Base-by-base conservation (phyloP, 1,140 invertebrate genomes). In the Achroia grisella region DNA sequence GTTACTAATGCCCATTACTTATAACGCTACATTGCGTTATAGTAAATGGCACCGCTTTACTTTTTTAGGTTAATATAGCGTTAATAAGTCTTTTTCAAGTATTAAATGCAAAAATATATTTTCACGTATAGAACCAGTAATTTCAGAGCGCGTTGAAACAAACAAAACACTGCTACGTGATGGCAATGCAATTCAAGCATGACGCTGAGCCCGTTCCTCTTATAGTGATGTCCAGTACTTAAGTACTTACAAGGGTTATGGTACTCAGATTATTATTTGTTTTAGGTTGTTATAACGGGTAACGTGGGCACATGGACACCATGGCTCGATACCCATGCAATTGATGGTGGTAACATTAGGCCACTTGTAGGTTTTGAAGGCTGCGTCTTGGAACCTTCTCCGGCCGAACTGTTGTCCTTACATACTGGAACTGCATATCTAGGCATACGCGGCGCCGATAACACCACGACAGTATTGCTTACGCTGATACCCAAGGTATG, bases 401-500 rank as follows among this genome's bases (percentile, higher is more conserved):
- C 73, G 0, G 61, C 61, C 0, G 81, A 85, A 44, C 45, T 85
- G 36, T 52, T 68, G 1, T 73, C 78, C 0, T 35, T 85, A 9
- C 63, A 81, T 35, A 55, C 68, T 2, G 81, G 81, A 0, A 56
- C 71, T 3, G 73, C 77, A 2, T 73, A 69, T 17, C 44, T 85
- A 6, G 75, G 81, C 14, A 48, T 85, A 2, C 55, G 71, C 10
- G 48, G 67, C 0, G 47, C 69, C 4, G 77, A 81, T 17, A 85
- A 85, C 30, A 64, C 70, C 35, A 85, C 77, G 12, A 71, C 66
- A 4, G 51, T 82, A 31, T 29, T 85, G 56, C 71, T 74, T 62
- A 71, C 81, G 65, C 70, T 71, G 10, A 56, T 83, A 67, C 76
- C 74, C 46, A 75, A 82, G 73, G 81, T 85, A 45, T 33, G 11